Evolutionary conservation across 1,140 invertebrate species (phyloP), one percentile per base, ranked within the genome.

Genomic region (Brachionus sp.): DNA sequence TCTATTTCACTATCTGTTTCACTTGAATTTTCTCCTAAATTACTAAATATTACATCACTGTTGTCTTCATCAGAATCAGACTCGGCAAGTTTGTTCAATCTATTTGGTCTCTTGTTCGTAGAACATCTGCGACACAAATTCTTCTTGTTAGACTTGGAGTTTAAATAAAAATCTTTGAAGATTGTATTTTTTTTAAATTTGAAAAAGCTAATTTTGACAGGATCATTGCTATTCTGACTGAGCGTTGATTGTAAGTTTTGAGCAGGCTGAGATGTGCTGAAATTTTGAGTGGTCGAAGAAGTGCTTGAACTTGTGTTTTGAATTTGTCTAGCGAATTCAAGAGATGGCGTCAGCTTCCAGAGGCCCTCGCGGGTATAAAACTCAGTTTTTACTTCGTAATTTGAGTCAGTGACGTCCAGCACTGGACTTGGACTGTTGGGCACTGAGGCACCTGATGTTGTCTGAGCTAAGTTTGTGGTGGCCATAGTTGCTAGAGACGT

Each of bases 311-410:
- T 66, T 1, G 19, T 12, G 19, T 25, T 66, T 66, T 75, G 70
- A 10, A 6, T 19, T 25, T 75, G 70, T 19, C 35, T 7, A 42
- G 23, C 44, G n/a, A 42, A 75, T 19, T 50, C 44, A 19, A 19
- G n/a, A 42, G 16, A 25, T 75, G 16, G 29, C 3, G 19, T 42
- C 2, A 75, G 25, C 6, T 42, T 44, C 70, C 70, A 75, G 13
- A 50, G 39, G 35, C 70, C 70, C 12, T 80, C 77, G 50, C 77
- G 77, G 7, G 77, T 80, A 25, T 62, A 80, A 80, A 80, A 80
- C 50, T 80, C 50, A 16, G 62, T 66, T 29, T 29, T 29, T 29
- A 29, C 29, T 29, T 29, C 29, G 3, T 29, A 29, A 29, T 29
- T 29, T 29, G 29, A 29, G 29, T 29, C 29, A 29, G 29, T 29